Evolutionary conservation across 2,797 vertebrate species (phyloP), one percentile per base, ranked within the genome.

Genomic region (Sphaeramia orbicularis): DNA sequence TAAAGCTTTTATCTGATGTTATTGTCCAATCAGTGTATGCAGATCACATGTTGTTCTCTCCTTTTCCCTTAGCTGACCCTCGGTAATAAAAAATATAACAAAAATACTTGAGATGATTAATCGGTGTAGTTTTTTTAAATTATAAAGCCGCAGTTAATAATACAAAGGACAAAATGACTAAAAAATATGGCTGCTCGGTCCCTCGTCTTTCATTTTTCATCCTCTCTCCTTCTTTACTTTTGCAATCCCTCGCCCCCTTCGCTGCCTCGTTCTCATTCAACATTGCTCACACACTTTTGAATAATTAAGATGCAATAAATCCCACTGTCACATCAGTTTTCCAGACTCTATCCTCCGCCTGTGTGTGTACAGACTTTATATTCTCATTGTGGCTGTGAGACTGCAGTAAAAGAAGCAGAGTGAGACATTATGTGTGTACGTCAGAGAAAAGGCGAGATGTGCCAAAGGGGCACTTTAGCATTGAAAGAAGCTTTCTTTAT

Each of bases 281-380:
- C 43, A 14, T 40, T 14, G 42, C 66, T 69, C 76, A 40, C 63
- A 80, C 66, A 71, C 78, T 76, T 71, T 57, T 87, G 44, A 91
- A 89, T 86, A 82, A 86, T 89, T 89, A 86, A 87, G 71, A 76
- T 75, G 76, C 76, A 82, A 86, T 91, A 83, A 88, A 84, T 87
- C 83, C 68, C 62, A 74, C 68, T 80, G 86, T 79, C 83, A 72
- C 76, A 74, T 77, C 79, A n/a, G 37, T 53, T 83, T 84, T 76
- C 65, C 67, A 80, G 56, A 53, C 65, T 58, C 48, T 13, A 21
- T 65, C 57, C 38, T 44, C 58, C 27, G 24, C 13, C 16, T 76
- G n/a, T 43, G 11, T 65, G 6, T 16, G 0, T 12, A 52, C 18
- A 13, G 35, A 69, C 10, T 43, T 40, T 40, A 37, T 44, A 41